Percentiles rank a stretch among this genome's conserved stretches.
These are phyloP conservation scores for Eristalis tenax DNA, from an alignment of 2,888 invertebrate genomes.

Conservation along the genomic window DNA sequence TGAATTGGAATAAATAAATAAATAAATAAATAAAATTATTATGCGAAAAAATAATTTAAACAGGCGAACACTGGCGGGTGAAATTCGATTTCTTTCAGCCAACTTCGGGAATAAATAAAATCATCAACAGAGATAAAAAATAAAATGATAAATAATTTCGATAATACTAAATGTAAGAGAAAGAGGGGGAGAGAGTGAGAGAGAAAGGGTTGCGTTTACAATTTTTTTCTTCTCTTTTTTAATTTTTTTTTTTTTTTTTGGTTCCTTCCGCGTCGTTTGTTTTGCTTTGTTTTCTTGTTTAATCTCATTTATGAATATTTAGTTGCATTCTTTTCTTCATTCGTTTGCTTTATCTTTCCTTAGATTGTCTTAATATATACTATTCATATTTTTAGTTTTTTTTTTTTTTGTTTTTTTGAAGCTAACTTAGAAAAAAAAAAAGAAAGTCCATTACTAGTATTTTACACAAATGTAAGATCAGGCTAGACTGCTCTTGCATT, in stretches of 20 bases:
- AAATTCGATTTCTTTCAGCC: neutral
- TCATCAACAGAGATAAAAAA: neutral
- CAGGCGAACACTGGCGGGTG: neutral
- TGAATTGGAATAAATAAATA: neutral
- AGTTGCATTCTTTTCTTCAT: neutral
- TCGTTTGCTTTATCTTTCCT: conserved; percentile 5
- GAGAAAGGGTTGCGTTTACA: neutral
- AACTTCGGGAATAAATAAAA: neutral
- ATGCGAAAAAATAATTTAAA: neutral
- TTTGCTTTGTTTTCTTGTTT: conserved; percentile 3
- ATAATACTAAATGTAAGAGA: neutral
- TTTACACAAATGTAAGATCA: neutral
- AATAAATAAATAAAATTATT: neutral
- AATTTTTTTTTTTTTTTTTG: neutral
- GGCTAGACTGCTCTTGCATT: neutral
- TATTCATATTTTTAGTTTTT: neutral
- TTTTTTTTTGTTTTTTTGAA: conserved; percentile 3
- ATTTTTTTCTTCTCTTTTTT: neutral
- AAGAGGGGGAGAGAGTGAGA: neutral
- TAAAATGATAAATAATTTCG: neutral
- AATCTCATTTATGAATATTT: conserved; percentile 36
- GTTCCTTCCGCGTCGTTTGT: conserved; percentile 7
- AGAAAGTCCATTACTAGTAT: neutral
- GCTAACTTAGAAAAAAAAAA: conserved; percentile 9
- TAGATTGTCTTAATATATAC: conserved; percentile 38